These are phyloP conservation scores for Pilophorus perplexus DNA, from an alignment of 2,888 invertebrate species.

Conservation along the genomic window DNA sequence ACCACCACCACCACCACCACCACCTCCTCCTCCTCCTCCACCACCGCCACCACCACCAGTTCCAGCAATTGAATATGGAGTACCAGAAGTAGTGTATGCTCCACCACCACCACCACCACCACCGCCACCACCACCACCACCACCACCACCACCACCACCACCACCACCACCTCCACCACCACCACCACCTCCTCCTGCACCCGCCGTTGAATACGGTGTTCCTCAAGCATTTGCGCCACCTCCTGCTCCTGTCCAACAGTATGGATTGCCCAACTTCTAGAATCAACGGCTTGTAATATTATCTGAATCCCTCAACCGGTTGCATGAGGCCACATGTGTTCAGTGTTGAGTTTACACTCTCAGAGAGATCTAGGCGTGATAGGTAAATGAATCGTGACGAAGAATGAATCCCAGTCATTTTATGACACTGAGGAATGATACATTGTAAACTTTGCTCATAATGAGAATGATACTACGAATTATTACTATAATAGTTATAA, in stretches of 20 bases:
- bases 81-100: too few relatives aligned
- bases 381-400: too few relatives aligned
- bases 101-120: conserved; percentile 12
- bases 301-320: not conserved
- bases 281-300: too few relatives aligned
- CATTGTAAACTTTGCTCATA: too few relatives aligned
- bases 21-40: conserved; percentile 14
- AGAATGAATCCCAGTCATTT: too few relatives aligned
- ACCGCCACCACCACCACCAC: conserved; percentile 26
- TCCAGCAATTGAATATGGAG: too few relatives aligned
- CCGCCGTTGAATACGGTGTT: conserved; percentile 17
- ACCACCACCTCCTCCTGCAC: not conserved
- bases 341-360: too few relatives aligned
- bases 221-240: too few relatives aligned
- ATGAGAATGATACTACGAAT: too few relatives aligned
- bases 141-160: conserved; percentile 20
- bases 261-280: conserved; percentile 2
- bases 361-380: too few relatives aligned
- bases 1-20: conserved; percentile 26
- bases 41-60: conserved; percentile 27
- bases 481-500: too few relatives aligned
- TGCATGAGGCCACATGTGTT: not conserved
- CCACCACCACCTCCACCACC: conserved; percentile 10
- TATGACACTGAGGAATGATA: too few relatives aligned
- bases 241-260: not conserved